Conservation (phyloP, 2,797 vertebrate species). For the Spondyliosoma cantharus region DNA sequence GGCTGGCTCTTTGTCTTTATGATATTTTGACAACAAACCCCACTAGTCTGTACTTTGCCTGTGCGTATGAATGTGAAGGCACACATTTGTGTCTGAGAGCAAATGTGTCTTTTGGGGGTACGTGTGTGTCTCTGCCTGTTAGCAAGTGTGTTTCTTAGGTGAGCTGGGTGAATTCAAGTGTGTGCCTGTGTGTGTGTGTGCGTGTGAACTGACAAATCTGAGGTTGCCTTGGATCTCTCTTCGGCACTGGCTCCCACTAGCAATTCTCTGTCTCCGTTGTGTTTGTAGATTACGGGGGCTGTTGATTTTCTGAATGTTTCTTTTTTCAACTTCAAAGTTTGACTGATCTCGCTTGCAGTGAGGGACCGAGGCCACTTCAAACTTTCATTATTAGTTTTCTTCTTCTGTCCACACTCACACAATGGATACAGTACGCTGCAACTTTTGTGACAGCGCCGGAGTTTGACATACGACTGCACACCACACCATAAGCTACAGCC, state of each 20-base stretch:
- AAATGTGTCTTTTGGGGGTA: constrained; percentile 33
- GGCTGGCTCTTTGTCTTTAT: constrained; percentile 73
- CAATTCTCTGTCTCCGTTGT: constrained; percentile 68
- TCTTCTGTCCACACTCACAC: constrained; percentile 27
- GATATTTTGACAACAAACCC: constrained; percentile 77
- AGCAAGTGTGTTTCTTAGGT: constrained; percentile 41
- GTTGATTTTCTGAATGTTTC: constrained; percentile 77
- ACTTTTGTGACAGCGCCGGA: neutral
- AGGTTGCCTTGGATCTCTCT: constrained; percentile 73
- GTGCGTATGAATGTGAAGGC: constrained; percentile 43
- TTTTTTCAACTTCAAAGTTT: constrained; percentile 77
- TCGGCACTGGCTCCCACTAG: constrained; percentile 61
- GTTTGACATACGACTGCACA: constrained; percentile 29
- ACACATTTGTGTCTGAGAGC: constrained; percentile 55
- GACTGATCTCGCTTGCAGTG: constrained; percentile 71
- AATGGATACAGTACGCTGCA: neutral
- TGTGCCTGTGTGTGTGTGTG: constrained; percentile 41
- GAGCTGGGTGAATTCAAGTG: constrained; percentile 48
- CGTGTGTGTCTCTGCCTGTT: constrained; percentile 49
- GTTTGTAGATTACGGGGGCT: constrained; percentile 80
- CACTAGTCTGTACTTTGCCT: constrained; percentile 56
- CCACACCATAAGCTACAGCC: constrained; percentile 12
- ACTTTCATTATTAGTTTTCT: constrained; percentile 65
- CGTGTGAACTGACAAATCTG: constrained; percentile 74
- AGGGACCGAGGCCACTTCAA: constrained; percentile 66